Base-by-base conservation (phyloP, 2,888 invertebrate genomes). In the Rhorus exstirpatorius region DNA sequence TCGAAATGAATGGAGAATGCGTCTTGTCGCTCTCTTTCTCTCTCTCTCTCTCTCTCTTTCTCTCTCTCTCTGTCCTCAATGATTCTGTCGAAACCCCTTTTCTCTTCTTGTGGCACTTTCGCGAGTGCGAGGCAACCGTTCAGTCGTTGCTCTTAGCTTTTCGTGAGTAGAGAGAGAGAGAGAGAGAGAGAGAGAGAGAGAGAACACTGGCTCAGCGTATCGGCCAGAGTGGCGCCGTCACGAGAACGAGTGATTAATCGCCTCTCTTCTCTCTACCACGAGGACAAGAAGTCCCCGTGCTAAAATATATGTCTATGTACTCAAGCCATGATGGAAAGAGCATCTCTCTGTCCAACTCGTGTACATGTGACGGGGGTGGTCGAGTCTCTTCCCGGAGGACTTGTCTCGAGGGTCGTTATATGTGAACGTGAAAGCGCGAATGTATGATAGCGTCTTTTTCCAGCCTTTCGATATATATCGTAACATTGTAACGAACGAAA, bases 181-280 rank as follows among this genome's bases (percentile, higher is more conserved):
- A 65, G 14, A 21, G 24, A 63, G 24, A 24, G 44, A 44, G 63
- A 8, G 24, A 21, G 17, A n/a, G 61, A 51, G 51, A 58, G 38
- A 46, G 24, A 38, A 68, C 55, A n/a, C 49, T 53, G 60, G 24
- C 26, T 63, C 1, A 51, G 65, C 65, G 72, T 81, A 78, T 82
- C 78, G 81, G 74, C 68, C 78, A 63, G 78, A 82, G 81, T 74
- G 78, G 74, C 78, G 81, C 70, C 67, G 81, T 78, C 74, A 82
- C 74, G 68, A 74, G 61, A 46, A 24, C 44, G 78, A 82, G 78
- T 82, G 81, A 82, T 82, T 82, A 82, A 82, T 82, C 78, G 74
- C 35, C 68, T 63, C 49, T 55, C 63, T 67, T 63, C 72, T 68
- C 38, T 38, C 68, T 65, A 49, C 68, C 61, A 19, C 44, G 19